phyloP scores from a whole-genome alignment of 2,888 invertebrate species.

The Cephonodes hylas region DNA sequence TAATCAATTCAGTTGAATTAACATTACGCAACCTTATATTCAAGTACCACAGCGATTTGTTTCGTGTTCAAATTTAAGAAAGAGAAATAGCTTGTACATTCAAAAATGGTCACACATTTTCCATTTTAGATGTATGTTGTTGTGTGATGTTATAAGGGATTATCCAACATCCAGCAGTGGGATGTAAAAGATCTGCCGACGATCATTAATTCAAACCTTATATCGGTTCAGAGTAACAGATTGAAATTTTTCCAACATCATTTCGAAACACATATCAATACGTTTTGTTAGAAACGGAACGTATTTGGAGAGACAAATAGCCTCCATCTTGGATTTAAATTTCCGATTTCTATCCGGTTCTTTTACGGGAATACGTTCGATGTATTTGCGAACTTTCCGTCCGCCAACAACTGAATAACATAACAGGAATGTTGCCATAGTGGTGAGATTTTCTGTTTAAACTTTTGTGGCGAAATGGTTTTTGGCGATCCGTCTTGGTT shows the following conservation, averaged over 20 bases:
- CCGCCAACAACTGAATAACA: neutral
- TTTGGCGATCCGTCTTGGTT: neutral
- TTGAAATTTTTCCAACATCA: neutral
- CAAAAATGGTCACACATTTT: no score
- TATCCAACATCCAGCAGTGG: no score
- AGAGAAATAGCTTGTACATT: no score
- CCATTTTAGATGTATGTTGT: no score
- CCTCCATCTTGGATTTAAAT: neutral
- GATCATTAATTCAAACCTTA: no score
- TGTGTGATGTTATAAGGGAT: no score
- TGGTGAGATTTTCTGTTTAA: no score
- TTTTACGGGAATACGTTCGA: neutral
- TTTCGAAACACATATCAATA: neutral
- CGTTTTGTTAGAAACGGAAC: neutral
- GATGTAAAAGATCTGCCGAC: no score
- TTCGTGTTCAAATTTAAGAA: no score
- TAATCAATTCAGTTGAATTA: neutral
- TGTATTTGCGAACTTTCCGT: neutral
- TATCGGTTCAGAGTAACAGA: neutral
- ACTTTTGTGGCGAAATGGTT: no score
- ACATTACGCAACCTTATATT: neutral
- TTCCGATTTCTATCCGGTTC: neutral
- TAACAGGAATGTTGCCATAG: neutral
- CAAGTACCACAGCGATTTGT: neutral
- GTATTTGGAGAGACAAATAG: constrained; percentile 3